Conservation (phyloP, 2,113 vertebrate genomes). For the Hippocampus barbouri region DNA sequence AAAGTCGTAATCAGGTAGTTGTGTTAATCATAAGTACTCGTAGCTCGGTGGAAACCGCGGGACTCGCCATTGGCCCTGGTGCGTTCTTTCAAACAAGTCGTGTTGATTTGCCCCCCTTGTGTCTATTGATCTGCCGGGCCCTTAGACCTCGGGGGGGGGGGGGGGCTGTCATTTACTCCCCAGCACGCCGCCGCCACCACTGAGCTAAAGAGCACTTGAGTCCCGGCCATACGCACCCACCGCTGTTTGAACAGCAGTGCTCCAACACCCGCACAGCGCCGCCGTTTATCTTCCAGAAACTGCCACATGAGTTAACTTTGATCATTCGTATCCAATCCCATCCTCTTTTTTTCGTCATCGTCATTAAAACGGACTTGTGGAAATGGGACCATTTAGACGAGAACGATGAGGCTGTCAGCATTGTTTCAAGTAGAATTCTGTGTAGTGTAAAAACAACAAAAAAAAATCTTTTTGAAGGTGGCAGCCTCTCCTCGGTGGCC, state of each 20-base stretch:
- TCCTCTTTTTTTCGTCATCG: conserved; percentile 53
- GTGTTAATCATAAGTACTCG: conserved; percentile 46
- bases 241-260: conserved; percentile 1
- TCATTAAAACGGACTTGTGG: conserved; percentile 51
- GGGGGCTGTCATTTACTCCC: conserved; percentile 52
- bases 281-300: not conserved
- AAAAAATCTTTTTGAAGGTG: conserved; percentile 8
- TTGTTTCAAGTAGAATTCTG: too few species aligned
- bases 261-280: not conserved
- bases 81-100: conserved; percentile 61
- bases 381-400: too few species aligned
- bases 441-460: conserved; percentile 22
- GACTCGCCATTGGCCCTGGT: conserved; percentile 39
- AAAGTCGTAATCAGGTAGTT: not conserved
- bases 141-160: conserved; percentile 29
- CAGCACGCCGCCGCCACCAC: conserved; percentile 16
- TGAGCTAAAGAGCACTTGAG: conserved; percentile 16
- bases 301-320: not conserved
- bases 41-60: conserved; percentile 29
- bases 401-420: too few species aligned
- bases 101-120: conserved; percentile 60
- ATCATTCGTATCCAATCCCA: conserved; percentile 11
- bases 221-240: not conserved
- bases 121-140: conserved; percentile 52
- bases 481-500: conserved; percentile 24